A percentile compares a stretch with the other conserved stretches of the same genome.
These are phyloP conservation scores for Xanthia icteritia DNA, from an alignment of 2,888 invertebrate genomes.

Conservation along the genomic window DNA sequence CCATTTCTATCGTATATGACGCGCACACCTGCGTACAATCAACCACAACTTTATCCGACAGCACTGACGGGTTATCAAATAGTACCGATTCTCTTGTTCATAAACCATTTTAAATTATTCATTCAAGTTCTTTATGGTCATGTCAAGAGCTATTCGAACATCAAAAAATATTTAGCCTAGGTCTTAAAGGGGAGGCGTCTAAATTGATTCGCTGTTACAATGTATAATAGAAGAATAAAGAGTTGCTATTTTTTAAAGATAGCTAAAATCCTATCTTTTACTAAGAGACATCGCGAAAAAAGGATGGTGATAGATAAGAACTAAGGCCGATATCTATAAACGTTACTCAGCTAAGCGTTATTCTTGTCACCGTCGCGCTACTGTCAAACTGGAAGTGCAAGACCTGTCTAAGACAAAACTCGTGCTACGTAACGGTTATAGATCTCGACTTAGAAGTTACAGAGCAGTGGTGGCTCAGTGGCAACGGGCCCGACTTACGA, in stretches of 20 bases:
- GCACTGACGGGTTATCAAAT: background rate
- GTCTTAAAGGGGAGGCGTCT: no score
- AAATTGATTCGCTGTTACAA: no score
- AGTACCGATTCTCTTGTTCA: background rate
- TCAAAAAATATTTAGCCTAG: no score
- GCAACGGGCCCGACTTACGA: background rate
- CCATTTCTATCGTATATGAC: constrained; percentile 95
- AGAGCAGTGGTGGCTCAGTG: background rate
- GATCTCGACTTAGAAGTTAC: background rate
- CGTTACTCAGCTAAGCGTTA: background rate
- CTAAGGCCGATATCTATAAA: background rate
- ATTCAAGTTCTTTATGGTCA: no score
- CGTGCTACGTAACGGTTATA: background rate
- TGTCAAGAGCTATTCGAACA: no score
- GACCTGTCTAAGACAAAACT: background rate
- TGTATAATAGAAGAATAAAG: no score
- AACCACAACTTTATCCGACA: background rate
- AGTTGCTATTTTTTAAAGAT: background rate
- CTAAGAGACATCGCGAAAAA: background rate
- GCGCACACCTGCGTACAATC: constrained; percentile 91
- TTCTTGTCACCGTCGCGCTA: background rate
- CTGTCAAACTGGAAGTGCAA: background rate
- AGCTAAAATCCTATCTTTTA: background rate
- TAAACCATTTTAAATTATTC: background rate
- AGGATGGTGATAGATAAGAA: background rate